phyloP scores from a whole-genome alignment of 2,797 vertebrate species.

The Sternarchorhynchus goeldii region DNA sequence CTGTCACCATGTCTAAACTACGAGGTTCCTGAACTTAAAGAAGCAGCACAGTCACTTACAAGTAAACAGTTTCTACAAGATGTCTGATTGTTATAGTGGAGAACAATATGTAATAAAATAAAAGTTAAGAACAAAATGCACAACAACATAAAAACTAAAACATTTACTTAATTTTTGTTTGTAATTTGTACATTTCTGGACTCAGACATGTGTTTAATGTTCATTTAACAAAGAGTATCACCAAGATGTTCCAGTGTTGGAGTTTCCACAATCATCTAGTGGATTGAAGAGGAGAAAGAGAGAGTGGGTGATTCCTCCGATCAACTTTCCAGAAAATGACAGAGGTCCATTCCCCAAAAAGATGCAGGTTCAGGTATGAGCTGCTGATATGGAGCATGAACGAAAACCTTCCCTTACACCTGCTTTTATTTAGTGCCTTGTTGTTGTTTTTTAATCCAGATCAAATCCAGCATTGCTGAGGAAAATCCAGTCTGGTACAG shows the following conservation, averaged over 20 bases:
- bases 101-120: not conserved
- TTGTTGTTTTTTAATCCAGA: constrained; percentile 63
- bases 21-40: not conserved
- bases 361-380: constrained; percentile 61
- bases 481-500: constrained; percentile 78
- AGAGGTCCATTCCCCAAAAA: constrained; percentile 60
- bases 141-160: no score
- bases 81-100: not conserved
- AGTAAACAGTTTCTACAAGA: not conserved
- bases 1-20: not conserved
- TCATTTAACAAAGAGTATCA: not conserved
- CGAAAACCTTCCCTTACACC: not conserved
- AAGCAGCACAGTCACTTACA: not conserved
- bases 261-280: constrained; percentile 9
- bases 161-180: no score
- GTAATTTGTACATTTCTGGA: not conserved
- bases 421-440: not conserved
- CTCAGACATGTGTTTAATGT: not conserved
- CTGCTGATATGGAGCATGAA: not conserved
- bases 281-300: constrained; percentile 60
- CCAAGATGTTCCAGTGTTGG: constrained; percentile 21
- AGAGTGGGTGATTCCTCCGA: constrained; percentile 64
- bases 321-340: constrained; percentile 65
- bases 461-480: constrained; percentile 78
- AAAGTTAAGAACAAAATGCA: not conserved